A percentile compares a stretch with the other conserved stretches of the same genome.
Evolutionary conservation across 2,797 vertebrate genomes (phyloP).

Genomic region (Pseudocheirus occidentalis): DNA sequence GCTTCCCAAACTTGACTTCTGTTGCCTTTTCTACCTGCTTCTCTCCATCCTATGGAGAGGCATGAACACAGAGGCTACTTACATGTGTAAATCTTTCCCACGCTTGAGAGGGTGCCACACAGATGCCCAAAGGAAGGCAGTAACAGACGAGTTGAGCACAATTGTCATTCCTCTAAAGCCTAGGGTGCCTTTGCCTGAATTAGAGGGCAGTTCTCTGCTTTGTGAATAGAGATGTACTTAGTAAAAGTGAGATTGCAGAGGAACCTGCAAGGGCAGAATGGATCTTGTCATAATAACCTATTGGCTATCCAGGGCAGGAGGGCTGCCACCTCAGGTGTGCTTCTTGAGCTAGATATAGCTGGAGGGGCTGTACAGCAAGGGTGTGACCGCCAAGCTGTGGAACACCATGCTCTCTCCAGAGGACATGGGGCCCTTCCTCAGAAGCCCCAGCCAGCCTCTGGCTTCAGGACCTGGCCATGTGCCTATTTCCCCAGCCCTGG

Average conservation of each 20-base stretch:
- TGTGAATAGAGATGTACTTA: background rate
- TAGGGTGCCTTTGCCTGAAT: background rate
- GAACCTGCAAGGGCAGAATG: background rate
- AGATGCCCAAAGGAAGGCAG: conserved; percentile 37
- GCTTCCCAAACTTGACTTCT: conserved; percentile 27
- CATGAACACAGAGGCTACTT: background rate
- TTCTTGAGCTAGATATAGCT: background rate
- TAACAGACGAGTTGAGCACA: conserved; percentile 38
- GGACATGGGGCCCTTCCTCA: conserved; percentile 91
- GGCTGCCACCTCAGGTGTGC: background rate
- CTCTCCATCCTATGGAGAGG: background rate
- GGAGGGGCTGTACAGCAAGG: conserved; percentile 69
- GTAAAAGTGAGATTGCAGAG: background rate
- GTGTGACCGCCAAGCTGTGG: conserved; percentile 97
- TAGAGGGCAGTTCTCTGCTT: background rate
- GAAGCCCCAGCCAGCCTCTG: conserved; percentile 90
- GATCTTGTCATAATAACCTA: background rate
- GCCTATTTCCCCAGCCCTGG: conserved; percentile 96
- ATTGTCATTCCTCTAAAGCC: background rate
- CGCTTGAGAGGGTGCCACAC: background rate
- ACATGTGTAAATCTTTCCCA: background rate
- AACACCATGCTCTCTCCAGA: conserved; percentile 95
- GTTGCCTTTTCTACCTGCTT: conserved; percentile 50
- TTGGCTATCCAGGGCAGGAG: background rate
- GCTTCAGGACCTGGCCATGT: conserved; percentile 92